A percentile compares a stretch with the other conserved stretches of the same genome.
Conservation (phyloP, 1,140 invertebrate species). For the Muscidifurax raptorellus region DNA sequence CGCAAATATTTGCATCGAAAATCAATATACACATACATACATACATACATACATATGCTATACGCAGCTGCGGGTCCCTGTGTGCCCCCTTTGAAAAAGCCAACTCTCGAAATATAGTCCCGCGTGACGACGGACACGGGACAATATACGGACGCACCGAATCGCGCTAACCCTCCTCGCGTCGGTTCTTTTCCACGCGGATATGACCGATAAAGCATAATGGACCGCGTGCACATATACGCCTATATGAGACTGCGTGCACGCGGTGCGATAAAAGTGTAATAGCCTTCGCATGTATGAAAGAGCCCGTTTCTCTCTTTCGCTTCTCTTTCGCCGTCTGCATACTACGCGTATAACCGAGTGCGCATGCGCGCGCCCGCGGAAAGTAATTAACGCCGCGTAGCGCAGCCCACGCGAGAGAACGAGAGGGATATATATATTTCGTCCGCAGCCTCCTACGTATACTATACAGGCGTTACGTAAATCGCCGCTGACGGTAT, state of each 20-base stretch:
- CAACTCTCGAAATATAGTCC: no score
- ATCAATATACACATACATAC: not conserved
- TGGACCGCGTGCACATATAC: not conserved
- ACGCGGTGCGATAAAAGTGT: constrained; percentile 4
- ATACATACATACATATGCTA: no score
- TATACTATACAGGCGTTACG: not conserved
- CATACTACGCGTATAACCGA: not conserved
- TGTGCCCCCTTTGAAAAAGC: no score
- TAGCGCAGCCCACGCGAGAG: not conserved
- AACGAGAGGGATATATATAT: not conserved
- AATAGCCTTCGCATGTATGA: constrained; percentile 3
- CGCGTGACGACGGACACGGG: no score
- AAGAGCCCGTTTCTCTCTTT: not conserved
- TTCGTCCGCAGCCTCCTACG: constrained; percentile 11
- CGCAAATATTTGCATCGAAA: constrained; percentile 29
- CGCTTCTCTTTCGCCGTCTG: not conserved
- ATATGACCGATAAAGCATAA: constrained; percentile 17
- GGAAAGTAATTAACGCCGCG: constrained; percentile 28
- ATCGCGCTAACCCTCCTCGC: no score
- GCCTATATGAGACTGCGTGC: not conserved
- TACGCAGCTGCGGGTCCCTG: no score
- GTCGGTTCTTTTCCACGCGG: not conserved
- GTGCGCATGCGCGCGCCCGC: not conserved
- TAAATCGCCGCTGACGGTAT: constrained; percentile 7
- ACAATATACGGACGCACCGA: no score